Base-by-base conservation (phyloP, 2,888 invertebrate genomes). In the Malacosoma neustria region DNA sequence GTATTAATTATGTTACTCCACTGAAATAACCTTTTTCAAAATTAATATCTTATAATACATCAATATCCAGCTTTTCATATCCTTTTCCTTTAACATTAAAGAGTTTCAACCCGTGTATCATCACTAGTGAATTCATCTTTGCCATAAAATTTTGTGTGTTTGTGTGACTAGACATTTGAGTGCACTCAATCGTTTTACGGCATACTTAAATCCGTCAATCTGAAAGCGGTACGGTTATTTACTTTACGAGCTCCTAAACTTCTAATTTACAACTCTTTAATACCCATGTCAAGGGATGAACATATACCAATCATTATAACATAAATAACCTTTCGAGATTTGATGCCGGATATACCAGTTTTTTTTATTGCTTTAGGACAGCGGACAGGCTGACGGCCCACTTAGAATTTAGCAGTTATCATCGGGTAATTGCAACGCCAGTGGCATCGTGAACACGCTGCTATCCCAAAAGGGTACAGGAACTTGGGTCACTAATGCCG, bases 241-340 rank as follows among this genome's bases (percentile, higher is more conserved):
- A 74, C 73, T 81, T 77, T 70, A 76, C 72, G 61, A 68, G 64
- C 70, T 65, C 72, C 75, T 72, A 66, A 73, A 72, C 68, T 68
- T 62, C 65, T 72, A 74, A 77, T 76, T 77, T 72, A 79, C 65
- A 71, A 61, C 68, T 75, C 81, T 82, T 80, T 80, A 79, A 22
- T 22, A 22, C 22, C 22, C 2, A 7, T 2, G 9, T 22, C 6
- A 7, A 9, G 5, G 6, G 9, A 7, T 22, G 22, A 22, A 22
- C 9, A 22, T 22, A 22, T 22, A 22, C 22, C 9, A 5, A 9
- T 22, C 22, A n/a, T n/a, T n/a, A n/a, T n/a, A n/a, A n/a, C n/a
- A n/a, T n/a, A n/a, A n/a, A n/a, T n/a, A n/a, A n/a, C n/a, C n/a
- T n/a, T n/a, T n/a, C n/a, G n/a, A n/a, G n/a, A n/a, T n/a, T n/a